These are phyloP conservation scores for Acleris sparsana DNA, from an alignment of 2,888 invertebrate genomes.

Conservation along the genomic window DNA sequence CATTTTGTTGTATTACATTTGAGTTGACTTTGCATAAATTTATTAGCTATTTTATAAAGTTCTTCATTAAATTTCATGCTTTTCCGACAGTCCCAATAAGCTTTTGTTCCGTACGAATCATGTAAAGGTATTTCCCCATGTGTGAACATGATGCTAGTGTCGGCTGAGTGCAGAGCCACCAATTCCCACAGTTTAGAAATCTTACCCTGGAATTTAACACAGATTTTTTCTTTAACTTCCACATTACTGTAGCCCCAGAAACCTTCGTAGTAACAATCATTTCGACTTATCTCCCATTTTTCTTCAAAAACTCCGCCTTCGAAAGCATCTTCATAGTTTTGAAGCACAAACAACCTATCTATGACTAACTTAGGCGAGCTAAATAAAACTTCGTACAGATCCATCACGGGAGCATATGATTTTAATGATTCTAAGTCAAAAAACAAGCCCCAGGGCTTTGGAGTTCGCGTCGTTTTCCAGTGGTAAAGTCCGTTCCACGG, in stretches of 20 bases:
- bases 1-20: conserved; percentile 66
- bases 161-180: conserved; percentile 67
- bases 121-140: conserved; percentile 95
- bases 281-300: conserved; percentile 88
- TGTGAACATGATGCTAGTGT: conserved; percentile 86
- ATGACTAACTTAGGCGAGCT: conserved; percentile 72
- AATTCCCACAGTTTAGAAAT: conserved; percentile 86
- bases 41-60: conserved; percentile 86
- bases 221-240: conserved; percentile 85
- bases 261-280: conserved; percentile 58
- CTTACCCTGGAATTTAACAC: conserved; percentile 93
- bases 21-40: conserved; percentile 77
- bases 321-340: conserved; percentile 94
- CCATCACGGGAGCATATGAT: conserved; percentile 92
- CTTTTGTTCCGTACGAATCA: conserved; percentile 91
- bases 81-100: conserved; percentile 93
- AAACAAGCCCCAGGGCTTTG: conserved; percentile 91
- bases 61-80: conserved; percentile 94
- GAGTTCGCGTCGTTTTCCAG: conserved; percentile 85
- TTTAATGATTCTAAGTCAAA: conserved; percentile 92
- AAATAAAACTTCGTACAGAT: conserved; percentile 90
- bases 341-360: conserved; percentile 91
- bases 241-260: conserved; percentile 91
- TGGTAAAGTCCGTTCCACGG: conserved; percentile 96
- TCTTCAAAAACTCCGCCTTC: conserved; percentile 91